Base-by-base conservation (phyloP, 1,140 invertebrate species). In the Drosophila kohkoa region DNA sequence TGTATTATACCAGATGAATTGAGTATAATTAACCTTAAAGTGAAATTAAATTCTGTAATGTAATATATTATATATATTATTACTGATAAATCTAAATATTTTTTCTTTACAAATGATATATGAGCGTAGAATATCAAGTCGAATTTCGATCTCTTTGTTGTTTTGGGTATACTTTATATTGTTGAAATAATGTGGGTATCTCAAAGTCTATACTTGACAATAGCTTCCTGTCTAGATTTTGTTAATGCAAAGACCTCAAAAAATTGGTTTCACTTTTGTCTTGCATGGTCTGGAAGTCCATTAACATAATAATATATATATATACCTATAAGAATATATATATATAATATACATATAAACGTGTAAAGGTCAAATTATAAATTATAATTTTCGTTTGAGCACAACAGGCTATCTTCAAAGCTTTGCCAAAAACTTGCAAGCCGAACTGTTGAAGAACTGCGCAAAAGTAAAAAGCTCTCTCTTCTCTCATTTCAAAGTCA, bases 401-500 rank as follows among this genome's bases (percentile, higher is more conserved):
- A 58, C 46, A 75, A 71, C 67, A 71, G 64, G 57, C 71, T 68
- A 57, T 20, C 32, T 51, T 57, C 5, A 69, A 70, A 75, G 72
- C 72, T 63, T 71, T 38, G 10, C 3, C 7, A 28, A 68, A 28
- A 68, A 49, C 63, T 79, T 71, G 32, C 58, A 77, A 82, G 81
- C 77, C 81, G 57, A 72, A 58, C 77, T 77, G 81, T 60, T 83
- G 35, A 55, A 46, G 13, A 41, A 48, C 41, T 45, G 52, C 65
- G 70, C 64, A 67, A 25, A 51, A 65, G 45, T 45, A 32, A 16
- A 82, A 77, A 70, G 71, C 82, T 86, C 60, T 75, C 62, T 73
- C 20, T 10, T 55, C 65, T 57, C 49, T 73, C 43, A 38, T 11
- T 25, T 49, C 73, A 62, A 68, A 71, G 67, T 51, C 63, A 60